A percentile compares a stretch with the other conserved stretches of the same genome.
phyloP scores from a whole-genome alignment of 92 coral and sea anemone species.

The Siderastrea siderea region DNA sequence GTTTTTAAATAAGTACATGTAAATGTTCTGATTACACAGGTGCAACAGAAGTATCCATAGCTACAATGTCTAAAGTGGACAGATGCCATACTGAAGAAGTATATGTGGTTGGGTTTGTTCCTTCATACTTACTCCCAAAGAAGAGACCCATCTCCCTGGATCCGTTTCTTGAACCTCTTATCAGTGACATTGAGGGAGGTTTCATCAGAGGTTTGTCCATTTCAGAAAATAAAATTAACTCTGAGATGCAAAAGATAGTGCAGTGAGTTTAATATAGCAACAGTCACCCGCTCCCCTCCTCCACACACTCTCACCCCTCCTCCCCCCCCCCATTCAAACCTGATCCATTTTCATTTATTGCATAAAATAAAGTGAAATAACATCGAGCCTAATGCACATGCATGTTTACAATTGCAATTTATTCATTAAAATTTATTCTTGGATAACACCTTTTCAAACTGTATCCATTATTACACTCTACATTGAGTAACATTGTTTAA shows the following conservation, averaged over 20 bases:
- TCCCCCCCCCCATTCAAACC: constrained; percentile 1
- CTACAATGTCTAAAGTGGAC: constrained; percentile 64
- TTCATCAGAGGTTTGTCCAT: constrained; percentile 57
- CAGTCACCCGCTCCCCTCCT: too few relatives aligned
- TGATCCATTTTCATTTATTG: background rate
- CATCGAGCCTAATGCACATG: too few relatives aligned
- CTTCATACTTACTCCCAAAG: constrained; percentile 51
- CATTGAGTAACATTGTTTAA: constrained; percentile 55
- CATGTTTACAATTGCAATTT: too few relatives aligned
- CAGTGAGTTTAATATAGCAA: background rate
- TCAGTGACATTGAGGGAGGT: constrained; percentile 52
- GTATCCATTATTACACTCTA: constrained; percentile 66
- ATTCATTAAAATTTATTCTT: too few relatives aligned
- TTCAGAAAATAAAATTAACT: background rate
- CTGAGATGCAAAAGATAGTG: background rate
- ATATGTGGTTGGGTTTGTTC: constrained; percentile 69
- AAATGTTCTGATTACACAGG: constrained; percentile 19
- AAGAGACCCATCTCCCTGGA: constrained; percentile 47
- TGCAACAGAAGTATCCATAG: constrained; percentile 62
- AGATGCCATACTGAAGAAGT: constrained; percentile 52
- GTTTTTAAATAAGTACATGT: too few relatives aligned
- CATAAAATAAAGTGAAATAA: too few relatives aligned
- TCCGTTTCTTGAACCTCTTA: constrained; percentile 67
- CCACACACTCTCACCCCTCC: too few relatives aligned
- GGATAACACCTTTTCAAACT: background rate